These are phyloP conservation scores for Hetaerina titia DNA, from an alignment of 2,888 invertebrate genomes.

Conservation along the genomic window DNA sequence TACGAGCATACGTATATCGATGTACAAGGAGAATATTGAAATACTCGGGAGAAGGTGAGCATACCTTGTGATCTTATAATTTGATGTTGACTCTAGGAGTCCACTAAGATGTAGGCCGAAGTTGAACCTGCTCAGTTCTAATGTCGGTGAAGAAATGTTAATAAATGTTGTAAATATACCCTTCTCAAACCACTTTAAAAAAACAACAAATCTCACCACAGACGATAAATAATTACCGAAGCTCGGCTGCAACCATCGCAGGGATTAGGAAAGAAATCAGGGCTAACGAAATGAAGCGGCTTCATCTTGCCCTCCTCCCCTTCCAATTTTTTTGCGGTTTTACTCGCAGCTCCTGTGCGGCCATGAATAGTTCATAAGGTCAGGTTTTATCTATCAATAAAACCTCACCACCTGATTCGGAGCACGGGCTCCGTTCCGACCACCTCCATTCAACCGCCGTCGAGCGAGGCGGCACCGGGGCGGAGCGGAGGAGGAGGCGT, in stretches of 20 bases:
- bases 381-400: constrained; percentile 39
- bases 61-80: no score
- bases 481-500: background rate
- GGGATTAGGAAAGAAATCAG: background rate
- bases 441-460: background rate
- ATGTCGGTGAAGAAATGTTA: no score
- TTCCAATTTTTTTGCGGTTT: background rate
- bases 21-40: no score
- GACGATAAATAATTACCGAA: background rate
- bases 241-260: background rate
- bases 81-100: no score
- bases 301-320: background rate
- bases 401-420: constrained; percentile 27
- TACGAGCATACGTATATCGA: no score
- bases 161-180: no score
- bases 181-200: no score
- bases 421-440: background rate
- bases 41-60: no score
- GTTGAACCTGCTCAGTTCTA: no score
- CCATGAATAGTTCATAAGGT: constrained; percentile 31
- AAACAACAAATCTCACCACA: no score
- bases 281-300: constrained; percentile 12
- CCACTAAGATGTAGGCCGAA: no score
- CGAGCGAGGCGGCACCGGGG: background rate
- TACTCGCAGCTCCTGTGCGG: background rate